Evolutionary conservation across 2,888 invertebrate species (phyloP).

Genomic region (Spisula subtruncata): DNA sequence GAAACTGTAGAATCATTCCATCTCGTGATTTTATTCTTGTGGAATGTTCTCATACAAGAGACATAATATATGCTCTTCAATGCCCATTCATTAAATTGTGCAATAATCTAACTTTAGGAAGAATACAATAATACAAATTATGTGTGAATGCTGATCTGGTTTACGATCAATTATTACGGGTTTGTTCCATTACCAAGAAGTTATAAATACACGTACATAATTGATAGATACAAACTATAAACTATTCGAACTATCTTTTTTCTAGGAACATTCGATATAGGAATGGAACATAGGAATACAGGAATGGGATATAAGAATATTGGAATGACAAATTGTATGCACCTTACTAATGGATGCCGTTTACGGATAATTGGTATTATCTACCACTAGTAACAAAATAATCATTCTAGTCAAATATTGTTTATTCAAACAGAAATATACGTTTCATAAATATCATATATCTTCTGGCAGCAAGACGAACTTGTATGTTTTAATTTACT

Average conservation of each 20-base stretch:
- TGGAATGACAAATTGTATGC: not conserved
- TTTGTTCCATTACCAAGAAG: conserved; percentile 1
- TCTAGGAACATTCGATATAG: not conserved
- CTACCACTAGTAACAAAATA: too few species aligned
- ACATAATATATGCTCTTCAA: not conserved
- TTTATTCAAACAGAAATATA: too few species aligned
- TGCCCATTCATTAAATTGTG: not conserved
- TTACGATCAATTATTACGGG: not conserved
- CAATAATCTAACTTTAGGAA: not conserved
- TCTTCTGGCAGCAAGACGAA: too few species aligned
- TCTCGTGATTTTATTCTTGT: not conserved
- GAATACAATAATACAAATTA: not conserved
- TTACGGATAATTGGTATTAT: not conserved
- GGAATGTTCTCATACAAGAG: not conserved
- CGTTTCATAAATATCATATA: too few species aligned
- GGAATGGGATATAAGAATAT: not conserved
- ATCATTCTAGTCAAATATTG: too few species aligned
- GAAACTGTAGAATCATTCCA: not conserved
- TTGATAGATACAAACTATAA: not conserved
- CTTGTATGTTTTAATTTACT: too few species aligned
- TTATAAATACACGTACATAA: not conserved
- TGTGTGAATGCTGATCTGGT: not conserved
- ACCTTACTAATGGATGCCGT: not conserved
- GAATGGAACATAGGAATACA: too few species aligned
- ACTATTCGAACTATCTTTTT: not conserved